Evolutionary conservation across 2,797 vertebrate species (phyloP).

Genomic region (Argyrosomus regius): DNA sequence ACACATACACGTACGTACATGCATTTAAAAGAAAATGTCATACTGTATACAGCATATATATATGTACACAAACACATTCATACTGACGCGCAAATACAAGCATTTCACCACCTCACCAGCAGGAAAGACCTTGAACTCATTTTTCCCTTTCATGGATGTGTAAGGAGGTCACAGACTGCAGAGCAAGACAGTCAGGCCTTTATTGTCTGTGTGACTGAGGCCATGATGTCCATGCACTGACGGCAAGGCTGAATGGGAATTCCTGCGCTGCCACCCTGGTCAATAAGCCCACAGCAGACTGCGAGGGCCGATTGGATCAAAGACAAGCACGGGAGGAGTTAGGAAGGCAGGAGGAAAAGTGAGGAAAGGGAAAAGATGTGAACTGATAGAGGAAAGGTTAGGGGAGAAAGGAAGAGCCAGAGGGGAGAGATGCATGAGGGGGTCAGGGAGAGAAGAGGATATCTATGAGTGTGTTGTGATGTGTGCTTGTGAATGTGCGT

Average conservation of each 20-base stretch:
- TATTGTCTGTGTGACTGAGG: conserved; percentile 23
- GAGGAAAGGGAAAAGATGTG: not conserved
- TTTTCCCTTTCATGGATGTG: conserved; percentile 14
- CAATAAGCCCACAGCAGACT: conserved; percentile 39
- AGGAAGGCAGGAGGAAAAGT: not conserved
- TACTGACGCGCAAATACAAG: not conserved
- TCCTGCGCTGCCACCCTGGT: conserved; percentile 38
- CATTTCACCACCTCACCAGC: conserved; percentile 2
- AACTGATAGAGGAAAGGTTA: conserved; percentile 20
- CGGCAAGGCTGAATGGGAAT: conserved; percentile 30
- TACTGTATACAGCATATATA: not conserved
- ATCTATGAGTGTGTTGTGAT: conserved; percentile 36
- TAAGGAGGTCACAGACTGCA: conserved; percentile 18
- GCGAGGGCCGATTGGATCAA: conserved; percentile 17
- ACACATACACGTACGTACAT: not conserved
- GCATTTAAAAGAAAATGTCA: not conserved
- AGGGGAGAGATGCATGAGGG: conserved; percentile 20
- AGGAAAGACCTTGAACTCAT: conserved; percentile 10
- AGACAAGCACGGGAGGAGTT: conserved; percentile 22
- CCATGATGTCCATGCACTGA: conserved; percentile 21
- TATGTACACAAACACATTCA: not conserved
- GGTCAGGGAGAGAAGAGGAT: conserved; percentile 26
- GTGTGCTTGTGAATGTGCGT: conserved; percentile 38
- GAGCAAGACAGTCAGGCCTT: conserved; percentile 8
- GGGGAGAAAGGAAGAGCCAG: conserved; percentile 4